These are phyloP conservation scores for Diloba caeruleocephala DNA, from an alignment of 2,888 invertebrate species.

Conservation along the genomic window DNA sequence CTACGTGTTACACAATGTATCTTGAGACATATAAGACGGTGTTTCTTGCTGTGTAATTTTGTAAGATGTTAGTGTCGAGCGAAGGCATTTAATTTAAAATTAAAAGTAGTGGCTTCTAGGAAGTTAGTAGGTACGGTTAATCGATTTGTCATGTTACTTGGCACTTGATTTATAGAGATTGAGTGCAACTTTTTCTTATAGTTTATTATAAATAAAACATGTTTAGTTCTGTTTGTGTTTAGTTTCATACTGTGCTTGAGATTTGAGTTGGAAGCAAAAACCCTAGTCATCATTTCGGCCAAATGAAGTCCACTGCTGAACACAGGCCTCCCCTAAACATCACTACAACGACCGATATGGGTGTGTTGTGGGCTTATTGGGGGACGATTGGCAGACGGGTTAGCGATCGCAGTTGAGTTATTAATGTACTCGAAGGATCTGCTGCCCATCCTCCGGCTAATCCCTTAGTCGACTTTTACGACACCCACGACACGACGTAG, in stretches of 20 bases:
- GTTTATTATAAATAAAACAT: not conserved
- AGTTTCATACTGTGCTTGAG: not conserved
- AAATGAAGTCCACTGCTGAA: too few relatives aligned
- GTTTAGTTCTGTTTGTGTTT: conserved; percentile 3
- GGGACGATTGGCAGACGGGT: too few relatives aligned
- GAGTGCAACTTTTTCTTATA: conserved; percentile 10
- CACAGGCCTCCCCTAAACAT: too few relatives aligned
- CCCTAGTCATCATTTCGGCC: too few relatives aligned
- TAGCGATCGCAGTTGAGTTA: too few relatives aligned
- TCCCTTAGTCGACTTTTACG: too few relatives aligned
- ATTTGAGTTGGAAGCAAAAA: too few relatives aligned
- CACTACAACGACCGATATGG: too few relatives aligned
- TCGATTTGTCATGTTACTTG: conserved; percentile 41
- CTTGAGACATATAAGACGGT: conserved; percentile 36
- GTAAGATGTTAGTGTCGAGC: conserved; percentile 22
- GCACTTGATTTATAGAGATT: conserved; percentile 23
- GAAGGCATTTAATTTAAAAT: conserved; percentile 44
- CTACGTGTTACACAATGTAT: conserved; percentile 35
- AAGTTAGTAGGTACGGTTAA: conserved; percentile 31
- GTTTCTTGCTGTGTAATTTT: conserved; percentile 25
- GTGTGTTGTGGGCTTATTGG: too few relatives aligned
- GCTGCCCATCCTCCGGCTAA: too few relatives aligned
- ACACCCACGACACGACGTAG: too few relatives aligned
- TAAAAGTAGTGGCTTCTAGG: conserved; percentile 42
- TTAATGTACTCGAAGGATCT: too few relatives aligned